Evolutionary conservation across 2,888 invertebrate genomes (phyloP), one percentile per base, ranked within the genome.

Genomic region (Sussaba pulchella): DNA sequence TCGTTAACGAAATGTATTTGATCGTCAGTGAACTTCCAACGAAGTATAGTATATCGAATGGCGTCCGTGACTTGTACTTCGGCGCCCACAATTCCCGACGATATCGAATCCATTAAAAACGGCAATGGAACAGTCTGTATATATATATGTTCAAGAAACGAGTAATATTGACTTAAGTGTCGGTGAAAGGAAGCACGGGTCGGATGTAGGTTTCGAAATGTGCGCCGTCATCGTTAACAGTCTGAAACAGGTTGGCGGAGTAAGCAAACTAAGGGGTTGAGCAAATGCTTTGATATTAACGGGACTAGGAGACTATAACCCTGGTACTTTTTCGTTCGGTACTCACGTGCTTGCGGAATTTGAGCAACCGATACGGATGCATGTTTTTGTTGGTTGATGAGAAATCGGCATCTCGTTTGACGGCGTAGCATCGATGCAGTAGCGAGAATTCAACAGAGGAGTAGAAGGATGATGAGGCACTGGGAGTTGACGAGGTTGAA

Each of bases 301-400:
- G 39, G 39, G 36, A 63, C 24, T 24, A 50, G 63, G 50, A 73
- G 83, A 74, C 85, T 87, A 88, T 87, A 87, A 86, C 86, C 87
- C 82, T 84, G 87, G 86, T 87, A 84, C 86, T 86, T 85, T 81
- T n/a, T n/a, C n/a, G n/a, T n/a, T n/a, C n/a, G n/a, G n/a, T n/a
- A n/a, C n/a, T n/a, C n/a, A n/a, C n/a, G n/a, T n/a, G n/a, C n/a
- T n/a, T n/a, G n/a, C n/a, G n/a, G n/a, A n/a, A n/a, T n/a, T n/a
- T n/a, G n/a, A n/a, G n/a, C n/a, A n/a, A n/a, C n/a, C n/a, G n/a
- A n/a, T n/a, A n/a, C n/a, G 31, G 14, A 31, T 9, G 31, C 26
- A 4, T 31, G 31, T 57, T 26, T 57, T 14, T 57, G 17, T 14
- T 14, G 31, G 14, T 26, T 41, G 67, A 50, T 41, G 39, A 52